Base-by-base conservation (phyloP, 2,888 invertebrate species). In the Lottia gigantea region DNA sequence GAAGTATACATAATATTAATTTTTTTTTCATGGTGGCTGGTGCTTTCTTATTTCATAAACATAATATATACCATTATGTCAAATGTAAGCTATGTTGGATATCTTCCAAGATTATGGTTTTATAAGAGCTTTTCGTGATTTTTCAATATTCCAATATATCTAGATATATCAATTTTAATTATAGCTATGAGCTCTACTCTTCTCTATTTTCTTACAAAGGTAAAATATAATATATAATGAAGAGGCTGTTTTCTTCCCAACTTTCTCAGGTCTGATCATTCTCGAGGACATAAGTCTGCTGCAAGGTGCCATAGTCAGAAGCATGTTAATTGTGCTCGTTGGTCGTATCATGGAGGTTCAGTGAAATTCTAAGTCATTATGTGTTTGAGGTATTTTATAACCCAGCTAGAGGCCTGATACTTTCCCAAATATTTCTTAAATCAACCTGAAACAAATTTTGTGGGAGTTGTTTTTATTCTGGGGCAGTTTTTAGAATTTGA, bases 181-280 rank as follows among this genome's bases (percentile, higher is more conserved):
- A 23, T 55, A 55, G 55, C 55, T 23, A 19, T 23, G 55, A 23
- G 23, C 55, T 55, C 55, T 55, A 55, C 55, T 19, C 11, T 55
- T 23, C 19, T 55, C 55, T 55, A 23, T 55, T 55, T 23, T 55
- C 55, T 55, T 55, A 55, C 55, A 19, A 55, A 55, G 55, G 55
- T 55, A 55, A 55, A 55, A 71, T 67, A 67, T 71, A 64, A 71
- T 64, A 26, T 19, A n/a, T 61, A 61, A 7, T 64, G 55, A 67
- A 63, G 71, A 45, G 15, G 67, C 71, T 64, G 71, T 67, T 31
- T 67, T 31, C 45, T 55, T 67, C 25, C 26, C 62, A 63, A 67
- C 46, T 71, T 67, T 64, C 67, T 67, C 71, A 71, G 71, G 71
- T 71, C 71, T 71, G 71, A 71, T 55, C 67, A 67, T 67, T 67